A percentile compares a stretch with the other conserved stretches of the same genome.
These are phyloP conservation scores for Romanomermis culicivorax DNA, from an alignment of 2,888 invertebrate genomes.

Conservation along the genomic window DNA sequence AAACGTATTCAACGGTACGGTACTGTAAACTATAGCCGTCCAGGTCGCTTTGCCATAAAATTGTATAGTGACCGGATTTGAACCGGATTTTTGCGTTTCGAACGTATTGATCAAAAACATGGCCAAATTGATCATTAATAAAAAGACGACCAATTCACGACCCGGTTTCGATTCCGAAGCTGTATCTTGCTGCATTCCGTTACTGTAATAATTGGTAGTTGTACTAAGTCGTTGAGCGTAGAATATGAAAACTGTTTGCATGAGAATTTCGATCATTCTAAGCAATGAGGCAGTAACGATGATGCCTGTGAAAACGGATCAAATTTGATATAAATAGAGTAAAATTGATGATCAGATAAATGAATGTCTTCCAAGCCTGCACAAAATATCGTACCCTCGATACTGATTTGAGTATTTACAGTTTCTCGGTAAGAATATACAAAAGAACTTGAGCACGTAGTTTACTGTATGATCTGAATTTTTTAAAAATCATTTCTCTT, in stretches of 20 bases:
- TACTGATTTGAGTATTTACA: no score
- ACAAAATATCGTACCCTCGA: no score
- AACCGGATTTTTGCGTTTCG: constrained; percentile 74
- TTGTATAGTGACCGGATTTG: constrained; percentile 57
- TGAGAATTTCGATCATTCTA: not conserved
- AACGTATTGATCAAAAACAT: constrained; percentile 91
- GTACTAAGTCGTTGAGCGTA: not conserved
- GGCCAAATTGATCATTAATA: constrained; percentile 79
- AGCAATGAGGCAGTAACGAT: not conserved
- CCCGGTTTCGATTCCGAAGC: constrained; percentile 84
- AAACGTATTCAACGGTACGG: constrained; percentile 80
- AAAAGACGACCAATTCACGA: constrained; percentile 77
- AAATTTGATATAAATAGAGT: no score
- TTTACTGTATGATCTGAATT: no score
- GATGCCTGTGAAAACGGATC: no score
- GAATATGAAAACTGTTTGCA: constrained; percentile 3
- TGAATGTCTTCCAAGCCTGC: no score
- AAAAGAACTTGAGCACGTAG: no score
- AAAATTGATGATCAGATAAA: no score
- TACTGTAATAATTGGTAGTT: no score
- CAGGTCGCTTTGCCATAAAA: constrained; percentile 80
- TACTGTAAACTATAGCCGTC: constrained; percentile 75
- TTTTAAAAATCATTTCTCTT: no score
- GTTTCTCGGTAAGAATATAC: no score
- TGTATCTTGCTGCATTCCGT: no score